Conservation (phyloP, 2,113 vertebrate species). For the Atlantisia rogersi region DNA sequence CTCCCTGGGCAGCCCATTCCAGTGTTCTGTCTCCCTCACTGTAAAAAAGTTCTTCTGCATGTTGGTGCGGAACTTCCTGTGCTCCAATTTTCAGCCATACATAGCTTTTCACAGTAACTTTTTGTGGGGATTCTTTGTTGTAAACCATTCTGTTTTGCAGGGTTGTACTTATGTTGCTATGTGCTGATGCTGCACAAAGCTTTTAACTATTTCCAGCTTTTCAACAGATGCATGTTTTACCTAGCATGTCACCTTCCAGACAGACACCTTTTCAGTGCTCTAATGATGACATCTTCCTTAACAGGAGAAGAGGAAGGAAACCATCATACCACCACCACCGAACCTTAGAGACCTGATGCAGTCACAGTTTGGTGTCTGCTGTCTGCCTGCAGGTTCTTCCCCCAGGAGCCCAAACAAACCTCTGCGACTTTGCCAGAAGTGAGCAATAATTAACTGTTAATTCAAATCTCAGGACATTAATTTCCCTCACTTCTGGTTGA, state of each 20-base stretch:
- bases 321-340: fast-evolving
- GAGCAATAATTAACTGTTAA: conserved; percentile 22
- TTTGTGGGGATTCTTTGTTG: background rate
- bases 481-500: background rate
- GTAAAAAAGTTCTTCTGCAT: too few species aligned
- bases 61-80: too few species aligned
- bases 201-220: background rate
- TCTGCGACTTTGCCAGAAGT: background rate
- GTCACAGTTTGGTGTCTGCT: background rate
- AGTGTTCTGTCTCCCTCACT: too few species aligned
- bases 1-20: too few species aligned
- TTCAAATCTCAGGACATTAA: background rate
- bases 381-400: background rate
- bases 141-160: background rate
- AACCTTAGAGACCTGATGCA: background rate
- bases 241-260: background rate
- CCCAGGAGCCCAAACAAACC: background rate
- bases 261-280: background rate
- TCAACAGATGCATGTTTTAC: background rate
- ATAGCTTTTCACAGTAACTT: background rate
- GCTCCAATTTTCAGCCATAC: too few species aligned
- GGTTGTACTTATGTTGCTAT: background rate
- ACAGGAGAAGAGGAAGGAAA: background rate
- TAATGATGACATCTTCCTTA: background rate
- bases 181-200: background rate